Conservation (phyloP, 2,113 vertebrate species). For the Isurus oxyrinchus region DNA sequence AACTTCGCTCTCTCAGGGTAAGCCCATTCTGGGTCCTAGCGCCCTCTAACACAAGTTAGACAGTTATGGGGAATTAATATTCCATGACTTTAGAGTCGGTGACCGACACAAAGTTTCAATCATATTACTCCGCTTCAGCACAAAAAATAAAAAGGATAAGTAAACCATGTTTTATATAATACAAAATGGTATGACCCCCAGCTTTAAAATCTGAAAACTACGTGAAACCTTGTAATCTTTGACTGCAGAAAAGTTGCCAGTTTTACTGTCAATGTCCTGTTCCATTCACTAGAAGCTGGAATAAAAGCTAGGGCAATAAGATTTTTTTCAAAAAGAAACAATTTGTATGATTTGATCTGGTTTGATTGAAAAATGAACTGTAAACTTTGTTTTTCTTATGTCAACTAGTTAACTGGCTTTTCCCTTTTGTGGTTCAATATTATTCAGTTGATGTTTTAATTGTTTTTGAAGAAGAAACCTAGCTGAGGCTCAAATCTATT, state of each 20-base stretch:
- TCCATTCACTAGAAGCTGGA: neutral
- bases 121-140: neutral
- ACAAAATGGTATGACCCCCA: neutral
- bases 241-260: neutral
- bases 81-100: neutral
- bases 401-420: neutral
- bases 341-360: neutral
- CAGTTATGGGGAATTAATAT: neutral
- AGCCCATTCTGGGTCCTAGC: slow-evolving; percentile 14
- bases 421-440: neutral
- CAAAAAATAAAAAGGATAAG: neutral
- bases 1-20: neutral
- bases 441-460: neutral
- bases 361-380: neutral
- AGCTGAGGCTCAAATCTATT: neutral
- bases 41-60: neutral
- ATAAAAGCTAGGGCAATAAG: neutral
- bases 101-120: neutral
- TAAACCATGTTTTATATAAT: neutral
- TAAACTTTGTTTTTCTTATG: neutral
- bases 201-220: neutral
- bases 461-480: neutral
- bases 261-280: neutral
- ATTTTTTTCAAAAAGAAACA: neutral
- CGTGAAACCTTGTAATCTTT: neutral